Base-by-base conservation (phyloP, 2,113 vertebrate genomes). In the Falcunculus frontatus region DNA sequence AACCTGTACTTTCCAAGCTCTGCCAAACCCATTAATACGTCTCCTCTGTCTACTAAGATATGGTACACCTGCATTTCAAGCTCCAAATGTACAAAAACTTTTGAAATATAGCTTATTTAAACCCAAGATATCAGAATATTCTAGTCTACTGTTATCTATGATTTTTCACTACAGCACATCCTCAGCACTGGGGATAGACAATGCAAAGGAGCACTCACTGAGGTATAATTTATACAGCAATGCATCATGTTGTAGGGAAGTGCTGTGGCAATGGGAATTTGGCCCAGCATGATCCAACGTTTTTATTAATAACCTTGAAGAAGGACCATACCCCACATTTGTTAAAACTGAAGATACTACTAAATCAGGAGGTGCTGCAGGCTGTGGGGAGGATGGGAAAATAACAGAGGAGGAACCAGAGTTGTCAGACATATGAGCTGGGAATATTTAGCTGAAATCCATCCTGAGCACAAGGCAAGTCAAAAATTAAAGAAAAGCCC, bases 21-120 rank as follows among this genome's bases (percentile, higher is more conserved):
- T 86, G 65, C 85, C 92, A 94, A 85, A 77, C 20, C 37, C 2
- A 4, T 92, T 85, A 93, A 78, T 64, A 89, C 3, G 22, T 87
- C 49, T 87, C n/a, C 47, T n/a, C 53, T 92, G 37, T 60, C 73
- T 78, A 49, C 35, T 72, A 49, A 82, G 85, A 94, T 57, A 72
- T 49, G 57, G 23, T 81, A 75, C 88, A 96, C 85, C 82, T 94
- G 76, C 60, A 78, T 84, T 96, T 93, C 69, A 87, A 70, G 29
- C 19, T 93, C 78, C 56, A 81, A 82, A 92, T 25, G 16, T 81
- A 47, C 37, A 64, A 89, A 90, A 72, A 46, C 37, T 72, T 84
- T 75, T 81, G 49, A 93, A 87, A 87, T 55, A 15, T 5, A 70
- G 7, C 4, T 69, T 69, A 47, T 25, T n/a, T 42, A 63, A 94